A percentile compares a stretch with the other conserved stretches of the same genome.
These are phyloP conservation scores for Lytechinus pictus DNA, from an alignment of 35 echinoderm and acorn worm species.

Conservation along the genomic window DNA sequence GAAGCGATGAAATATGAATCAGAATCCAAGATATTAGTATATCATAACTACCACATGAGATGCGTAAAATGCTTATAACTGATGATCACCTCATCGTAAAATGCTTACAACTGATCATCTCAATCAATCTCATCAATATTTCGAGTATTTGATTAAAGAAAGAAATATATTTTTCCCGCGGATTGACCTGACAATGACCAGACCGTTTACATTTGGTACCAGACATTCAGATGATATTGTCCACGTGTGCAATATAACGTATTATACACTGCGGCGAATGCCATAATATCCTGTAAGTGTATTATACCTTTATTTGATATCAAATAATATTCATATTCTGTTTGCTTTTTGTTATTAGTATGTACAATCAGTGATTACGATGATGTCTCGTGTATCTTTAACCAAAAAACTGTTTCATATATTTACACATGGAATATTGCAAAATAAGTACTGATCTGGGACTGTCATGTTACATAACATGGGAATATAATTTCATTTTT, in stretches of 20 bases:
- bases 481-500: too few species aligned
- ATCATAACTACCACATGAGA: too few species aligned
- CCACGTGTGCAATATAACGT: background rate
- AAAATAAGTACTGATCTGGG: too few species aligned
- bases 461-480: too few species aligned
- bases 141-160: background rate
- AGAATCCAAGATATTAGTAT: too few species aligned
- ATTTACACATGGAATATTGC: too few species aligned
- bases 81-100: background rate
- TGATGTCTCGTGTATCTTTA: too few species aligned
- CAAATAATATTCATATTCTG: background rate
- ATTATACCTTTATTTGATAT: background rate
- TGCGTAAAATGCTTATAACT: too few species aligned
- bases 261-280: background rate
- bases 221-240: background rate
- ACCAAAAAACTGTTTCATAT: too few species aligned
- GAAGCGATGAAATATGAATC: too few species aligned
- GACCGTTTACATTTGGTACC: background rate
- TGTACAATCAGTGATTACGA: background rate
- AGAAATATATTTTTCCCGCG: background rate
- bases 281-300: background rate
- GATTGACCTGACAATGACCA: background rate
- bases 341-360: background rate
- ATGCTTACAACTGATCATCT: background rate
- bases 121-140: slow-evolving; percentile 20